Conservation (phyloP, 2,888 invertebrate species). For the Thera obeliscata region DNA sequence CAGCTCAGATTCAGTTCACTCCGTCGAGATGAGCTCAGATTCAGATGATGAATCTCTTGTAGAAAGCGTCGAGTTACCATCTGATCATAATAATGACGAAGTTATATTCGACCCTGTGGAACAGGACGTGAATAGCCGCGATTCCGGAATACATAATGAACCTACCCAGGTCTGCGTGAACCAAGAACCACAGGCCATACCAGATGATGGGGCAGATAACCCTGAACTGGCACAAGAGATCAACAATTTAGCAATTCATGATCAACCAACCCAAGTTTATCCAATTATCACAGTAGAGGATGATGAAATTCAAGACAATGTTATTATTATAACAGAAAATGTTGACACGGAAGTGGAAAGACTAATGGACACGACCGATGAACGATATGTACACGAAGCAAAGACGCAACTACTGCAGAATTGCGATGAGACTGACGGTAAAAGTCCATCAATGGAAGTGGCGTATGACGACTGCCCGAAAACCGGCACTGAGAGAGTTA, state of each 20-base stretch:
- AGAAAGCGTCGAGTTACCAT: conserved; percentile 39
- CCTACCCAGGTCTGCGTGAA: background rate
- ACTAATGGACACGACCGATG: conserved; percentile 11
- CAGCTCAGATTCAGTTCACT: conserved; percentile 64
- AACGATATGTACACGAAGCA: conserved; percentile 53
- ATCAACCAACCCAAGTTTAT: conserved; percentile 19
- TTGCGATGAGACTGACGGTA: conserved; percentile 54
- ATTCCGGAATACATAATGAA: conserved; percentile 14
- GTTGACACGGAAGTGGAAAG: conserved; percentile 23
- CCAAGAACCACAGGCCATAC: background rate
- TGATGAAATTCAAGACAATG: conserved; percentile 3
- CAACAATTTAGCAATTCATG: conserved; percentile 20
- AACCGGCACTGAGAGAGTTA: conserved; percentile 51
- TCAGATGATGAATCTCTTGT: conserved; percentile 55
- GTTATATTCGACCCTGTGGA: conserved; percentile 2
- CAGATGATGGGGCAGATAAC: background rate
- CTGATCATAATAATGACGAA: background rate
- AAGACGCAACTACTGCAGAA: conserved; percentile 59
- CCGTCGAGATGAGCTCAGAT: conserved; percentile 54
- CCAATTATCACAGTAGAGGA: background rate
- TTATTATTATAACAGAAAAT: background rate
- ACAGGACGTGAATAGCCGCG: background rate
- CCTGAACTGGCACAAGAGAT: conserved; percentile 5
- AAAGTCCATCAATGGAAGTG: conserved; percentile 66
- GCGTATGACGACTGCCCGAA: conserved; percentile 66